Evolutionary conservation across 2,888 invertebrate species (phyloP).

Genomic region (Phytoseiulus persimilis): DNA sequence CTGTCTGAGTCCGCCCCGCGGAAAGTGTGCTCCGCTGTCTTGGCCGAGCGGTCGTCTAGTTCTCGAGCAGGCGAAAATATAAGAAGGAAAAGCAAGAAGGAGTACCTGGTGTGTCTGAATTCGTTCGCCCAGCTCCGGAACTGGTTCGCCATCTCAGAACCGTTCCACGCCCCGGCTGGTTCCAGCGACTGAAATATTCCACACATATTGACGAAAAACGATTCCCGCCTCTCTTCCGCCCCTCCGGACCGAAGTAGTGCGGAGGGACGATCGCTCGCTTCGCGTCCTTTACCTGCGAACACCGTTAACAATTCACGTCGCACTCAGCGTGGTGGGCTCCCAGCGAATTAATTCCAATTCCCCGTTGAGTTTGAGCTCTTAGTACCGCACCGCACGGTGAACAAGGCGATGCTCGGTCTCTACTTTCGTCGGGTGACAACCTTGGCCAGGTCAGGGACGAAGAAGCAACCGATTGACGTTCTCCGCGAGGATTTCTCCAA

Average conservation of each 20-base stretch:
- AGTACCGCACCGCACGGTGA: not conserved
- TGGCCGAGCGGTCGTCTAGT: not conserved
- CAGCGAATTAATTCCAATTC: not conserved
- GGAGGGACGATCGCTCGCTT: not conserved
- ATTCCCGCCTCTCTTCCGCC: not conserved
- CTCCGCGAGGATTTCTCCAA: too few relatives aligned
- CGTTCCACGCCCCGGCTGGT: too few relatives aligned
- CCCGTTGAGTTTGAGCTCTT: not conserved
- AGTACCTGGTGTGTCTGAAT: not conserved
- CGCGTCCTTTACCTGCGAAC: not conserved
- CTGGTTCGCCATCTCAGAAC: not conserved
- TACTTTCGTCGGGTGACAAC: not conserved
- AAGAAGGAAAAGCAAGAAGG: not conserved
- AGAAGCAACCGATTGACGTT: too few relatives aligned
- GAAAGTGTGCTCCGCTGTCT: not conserved
- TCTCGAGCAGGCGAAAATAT: not conserved
- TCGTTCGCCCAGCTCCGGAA: not conserved
- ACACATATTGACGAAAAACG: not conserved
- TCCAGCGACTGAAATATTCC: too few relatives aligned
- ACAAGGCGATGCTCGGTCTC: not conserved
- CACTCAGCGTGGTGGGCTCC: not conserved
- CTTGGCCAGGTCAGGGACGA: not conserved
- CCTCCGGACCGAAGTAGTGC: not conserved
- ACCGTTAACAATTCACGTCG: not conserved
- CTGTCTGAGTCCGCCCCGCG: not conserved